Percentiles rank a stretch among this genome's conserved stretches.
These are phyloP conservation scores for Drosophila antonietae DNA, from an alignment of 2,888 invertebrate genomes.

Conservation along the genomic window DNA sequence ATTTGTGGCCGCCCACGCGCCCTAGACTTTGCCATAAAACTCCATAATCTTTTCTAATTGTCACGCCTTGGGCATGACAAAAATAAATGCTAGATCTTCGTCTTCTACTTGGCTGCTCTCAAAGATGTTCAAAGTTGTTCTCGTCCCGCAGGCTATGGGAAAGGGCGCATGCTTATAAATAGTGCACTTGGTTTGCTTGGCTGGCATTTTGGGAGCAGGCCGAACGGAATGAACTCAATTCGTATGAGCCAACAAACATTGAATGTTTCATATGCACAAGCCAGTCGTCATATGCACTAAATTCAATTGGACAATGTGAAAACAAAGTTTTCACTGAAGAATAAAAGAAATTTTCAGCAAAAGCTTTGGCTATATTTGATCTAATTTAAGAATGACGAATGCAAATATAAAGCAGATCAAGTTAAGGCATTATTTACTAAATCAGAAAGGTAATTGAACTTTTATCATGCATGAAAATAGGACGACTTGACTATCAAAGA, in stretches of 20 bases:
- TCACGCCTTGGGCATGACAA: constrained; percentile 68
- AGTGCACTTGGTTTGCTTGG: constrained; percentile 61
- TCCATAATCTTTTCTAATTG: constrained; percentile 76
- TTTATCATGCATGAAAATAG: too few species aligned
- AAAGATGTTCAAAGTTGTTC: constrained; percentile 23
- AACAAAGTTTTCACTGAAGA: not conserved
- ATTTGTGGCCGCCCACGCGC: constrained; percentile 75
- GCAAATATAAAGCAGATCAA: not conserved
- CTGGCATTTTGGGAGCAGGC: constrained; percentile 69
- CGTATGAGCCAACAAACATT: constrained; percentile 37
- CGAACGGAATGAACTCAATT: constrained; percentile 59
- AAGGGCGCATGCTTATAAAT: constrained; percentile 67
- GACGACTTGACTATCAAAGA: too few species aligned
- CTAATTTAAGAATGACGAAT: not conserved
- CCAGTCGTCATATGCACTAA: not conserved
- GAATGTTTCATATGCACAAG: constrained; percentile 23
- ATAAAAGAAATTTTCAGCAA: not conserved
- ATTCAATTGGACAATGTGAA: constrained; percentile 17
- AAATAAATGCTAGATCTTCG: constrained; percentile 58
- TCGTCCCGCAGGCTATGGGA: not conserved
- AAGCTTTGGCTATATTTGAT: not conserved
- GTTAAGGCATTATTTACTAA: too few species aligned
- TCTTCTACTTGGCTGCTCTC: constrained; percentile 18
- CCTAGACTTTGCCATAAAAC: constrained; percentile 49
- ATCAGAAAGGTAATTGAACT: too few species aligned